Evolutionary conservation across 2,888 invertebrate species (phyloP), one percentile per base, ranked within the genome.

Genomic region (Ichneumon xanthorius): DNA sequence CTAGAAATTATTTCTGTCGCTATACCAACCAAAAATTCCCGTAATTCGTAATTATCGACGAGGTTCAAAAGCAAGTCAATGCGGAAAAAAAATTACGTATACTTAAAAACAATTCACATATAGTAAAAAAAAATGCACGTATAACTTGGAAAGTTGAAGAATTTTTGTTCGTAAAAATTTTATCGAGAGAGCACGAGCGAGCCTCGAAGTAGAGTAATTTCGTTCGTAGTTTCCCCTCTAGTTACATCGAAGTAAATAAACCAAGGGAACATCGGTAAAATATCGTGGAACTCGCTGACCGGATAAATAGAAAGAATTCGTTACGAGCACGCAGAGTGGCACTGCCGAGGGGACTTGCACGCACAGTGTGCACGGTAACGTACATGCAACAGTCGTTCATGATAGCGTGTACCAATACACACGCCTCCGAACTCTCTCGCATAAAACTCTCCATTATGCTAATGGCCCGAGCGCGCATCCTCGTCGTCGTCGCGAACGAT

Each of bases 371-470:
- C 61, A 33, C 16, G 22, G 16, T 33, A 33, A 63, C 14, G 30
- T 33, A 33, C 16, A 63, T 33, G 61, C 61, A 63, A 30, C 61
- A 63, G 30, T 33, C 30, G n/a, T 63, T 33, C 22, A 30, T 70
- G 33, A 53, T 58, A 63, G 75, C 61, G 68, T 70, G 58, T 72
- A 76, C 40, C 55, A 73, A 67, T 50, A 80, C 71, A 77, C 65
- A 26, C 67, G 26, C 22, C 71, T 80, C 22, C 55, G 58, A 58
- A 45, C 45, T 45, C 67, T 72, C 68, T 58, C 72, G 77, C 68
- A 81, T 80, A 78, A 84, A 84, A 81, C 84, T 84, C 84, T 84
- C 81, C 81, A 84, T 84, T 84, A 84, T 84, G 84, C 81, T 84
- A 84, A 84, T 84, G 84, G 81, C 53, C 77, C 73, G 65, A 71